These are phyloP conservation scores for Epizoanthus ramosus DNA, from an alignment of 92 coral and sea anemone species.

Conservation along the genomic window DNA sequence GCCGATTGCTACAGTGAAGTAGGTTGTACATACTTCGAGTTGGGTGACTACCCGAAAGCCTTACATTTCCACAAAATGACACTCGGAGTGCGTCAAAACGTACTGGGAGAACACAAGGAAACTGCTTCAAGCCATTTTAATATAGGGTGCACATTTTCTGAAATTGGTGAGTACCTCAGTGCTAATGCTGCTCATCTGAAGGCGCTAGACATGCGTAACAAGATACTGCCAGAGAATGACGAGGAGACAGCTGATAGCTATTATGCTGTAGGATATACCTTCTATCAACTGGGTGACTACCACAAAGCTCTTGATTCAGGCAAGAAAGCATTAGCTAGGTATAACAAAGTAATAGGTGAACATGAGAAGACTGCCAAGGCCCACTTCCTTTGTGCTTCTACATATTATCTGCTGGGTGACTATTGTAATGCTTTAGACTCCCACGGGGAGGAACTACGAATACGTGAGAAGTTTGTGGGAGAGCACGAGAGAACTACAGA, in stretches of 20 bases:
- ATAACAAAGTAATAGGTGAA: neutral
- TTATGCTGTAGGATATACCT: neutral
- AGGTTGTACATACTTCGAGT: neutral
- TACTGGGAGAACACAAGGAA: neutral
- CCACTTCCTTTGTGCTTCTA: neutral
- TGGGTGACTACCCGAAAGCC: neutral
- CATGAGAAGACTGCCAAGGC: neutral
- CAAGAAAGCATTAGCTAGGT: neutral
- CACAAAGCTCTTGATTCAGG: neutral
- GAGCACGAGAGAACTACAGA: neutral
- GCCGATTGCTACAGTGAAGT: neutral
- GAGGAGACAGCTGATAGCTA: neutral
- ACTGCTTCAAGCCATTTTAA: neutral
- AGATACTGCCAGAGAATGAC: neutral
- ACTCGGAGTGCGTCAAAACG: neutral
- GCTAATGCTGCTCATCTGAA: neutral
- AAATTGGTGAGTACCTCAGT: neutral
- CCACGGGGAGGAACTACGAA: neutral
- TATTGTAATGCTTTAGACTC: neutral
- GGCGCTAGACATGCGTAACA: neutral
- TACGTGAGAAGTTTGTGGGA: neutral
- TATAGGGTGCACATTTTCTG: neutral
- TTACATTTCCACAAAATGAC: neutral
- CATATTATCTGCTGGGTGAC: neutral
- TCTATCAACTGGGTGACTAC: neutral